Evolutionary conservation across 2,888 invertebrate genomes (phyloP), one percentile per base, ranked within the genome.

Genomic region (Pterobdella sp.): DNA sequence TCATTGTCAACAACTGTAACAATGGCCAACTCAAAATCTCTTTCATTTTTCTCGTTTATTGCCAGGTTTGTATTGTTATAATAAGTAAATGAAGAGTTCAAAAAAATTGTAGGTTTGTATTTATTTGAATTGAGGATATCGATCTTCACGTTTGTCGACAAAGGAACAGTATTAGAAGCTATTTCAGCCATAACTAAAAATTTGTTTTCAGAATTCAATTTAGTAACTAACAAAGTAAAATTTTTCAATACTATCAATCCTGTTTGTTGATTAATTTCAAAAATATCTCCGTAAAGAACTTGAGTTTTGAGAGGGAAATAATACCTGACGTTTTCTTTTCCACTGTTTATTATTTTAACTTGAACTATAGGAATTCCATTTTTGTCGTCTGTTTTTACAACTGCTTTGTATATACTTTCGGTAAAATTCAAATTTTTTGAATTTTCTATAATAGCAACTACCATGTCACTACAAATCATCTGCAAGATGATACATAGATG

Each of bases 161-260:
- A 18, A 18, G 71, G 71, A 60, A 71, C 29, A 32, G 29, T 31
- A 29, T 71, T 63, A 3, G 52, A 35, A 56, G 35, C 71, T 3
- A 37, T 31, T 56, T 60, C 63, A 35, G 71, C 71, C 18, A 63
- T 56, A 32, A 71, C 36, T n/a, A 71, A 26, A n/a, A 71, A 52
- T 14, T 35, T 32, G 22, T 34, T 31, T 49, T 52, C 63, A 4
- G 34, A 49, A 31, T 22, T n/a, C 1, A 35, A 35, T 3, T 60
- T 14, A 14, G 52, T 18, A 29, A 63, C 14, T 22, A 32, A 31
- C 26, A 2, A 10, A 18, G 36, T 10, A 4, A 31, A 35, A 35
- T 60, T 63, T 35, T 56, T 63, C 26, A 71, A 63, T 34, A 32
- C 63, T 1, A 71, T 71, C 22, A 56, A 60, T n/a, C 71, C 71